Percentiles rank a stretch among this genome's conserved stretches.
phyloP scores from a whole-genome alignment of 2,888 invertebrate genomes.

The Hecatera dysodea region DNA sequence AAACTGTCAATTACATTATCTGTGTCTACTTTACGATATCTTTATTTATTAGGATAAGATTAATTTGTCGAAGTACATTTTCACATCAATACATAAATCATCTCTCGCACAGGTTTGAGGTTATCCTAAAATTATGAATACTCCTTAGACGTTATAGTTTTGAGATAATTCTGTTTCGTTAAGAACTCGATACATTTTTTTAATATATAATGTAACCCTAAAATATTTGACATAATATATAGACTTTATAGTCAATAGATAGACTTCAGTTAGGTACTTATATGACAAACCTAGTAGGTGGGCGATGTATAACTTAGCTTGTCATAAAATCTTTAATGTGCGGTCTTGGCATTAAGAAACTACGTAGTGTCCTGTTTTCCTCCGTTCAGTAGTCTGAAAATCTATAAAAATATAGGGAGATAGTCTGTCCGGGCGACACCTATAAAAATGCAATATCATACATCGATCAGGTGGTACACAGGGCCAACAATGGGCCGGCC shows the following conservation, averaged over 20 bases:
- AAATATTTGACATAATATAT: constrained; percentile 65
- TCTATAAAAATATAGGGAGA: constrained; percentile 70
- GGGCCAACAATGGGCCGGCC: constrained; percentile 85
- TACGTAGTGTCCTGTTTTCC: constrained; percentile 77
- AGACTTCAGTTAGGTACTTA: not conserved
- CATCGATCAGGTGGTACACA: constrained; percentile 87
- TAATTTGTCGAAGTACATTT: not conserved
- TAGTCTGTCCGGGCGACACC: constrained; percentile 74
- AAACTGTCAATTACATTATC: constrained; percentile 16
- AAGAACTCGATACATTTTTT: constrained; percentile 56
- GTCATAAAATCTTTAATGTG: constrained; percentile 82
- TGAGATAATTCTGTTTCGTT: constrained; percentile 68
- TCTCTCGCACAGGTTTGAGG: not conserved
- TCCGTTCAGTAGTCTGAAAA: constrained; percentile 73
- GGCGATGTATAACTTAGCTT: constrained; percentile 84
- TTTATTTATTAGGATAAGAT: not conserved
- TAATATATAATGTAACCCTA: constrained; percentile 61
- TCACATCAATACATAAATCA: not conserved
- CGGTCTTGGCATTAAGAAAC: constrained; percentile 76
- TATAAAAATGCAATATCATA: constrained; percentile 88
- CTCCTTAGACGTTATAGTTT: constrained; percentile 63
- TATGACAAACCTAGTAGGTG: constrained; percentile 75
- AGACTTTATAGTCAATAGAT: not conserved
- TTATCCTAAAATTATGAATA: constrained; percentile 12
- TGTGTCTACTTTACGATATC: constrained; percentile 17